These are phyloP conservation scores for Conger conger DNA, from an alignment of 2,113 vertebrate genomes.

Conservation along the genomic window DNA sequence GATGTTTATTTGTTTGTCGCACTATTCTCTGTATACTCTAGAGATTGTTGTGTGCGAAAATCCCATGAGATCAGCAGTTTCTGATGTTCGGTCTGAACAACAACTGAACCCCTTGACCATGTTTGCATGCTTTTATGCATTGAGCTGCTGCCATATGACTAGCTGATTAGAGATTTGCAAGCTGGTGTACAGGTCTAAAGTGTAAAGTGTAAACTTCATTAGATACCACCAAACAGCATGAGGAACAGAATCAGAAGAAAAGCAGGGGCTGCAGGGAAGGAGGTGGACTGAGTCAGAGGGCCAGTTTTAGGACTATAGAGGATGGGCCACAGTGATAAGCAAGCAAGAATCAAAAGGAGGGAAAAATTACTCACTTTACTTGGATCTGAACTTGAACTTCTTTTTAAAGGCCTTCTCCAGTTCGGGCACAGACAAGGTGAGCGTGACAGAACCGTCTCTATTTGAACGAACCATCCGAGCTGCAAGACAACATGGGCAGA, in stretches of 20 bases:
- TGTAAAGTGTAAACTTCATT: too few species aligned
- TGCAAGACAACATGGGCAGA: constrained; percentile 61
- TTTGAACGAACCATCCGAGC: constrained; percentile 66
- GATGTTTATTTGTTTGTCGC: too few species aligned
- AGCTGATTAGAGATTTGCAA: too few species aligned
- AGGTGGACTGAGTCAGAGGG: constrained; percentile 29
- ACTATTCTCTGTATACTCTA: too few species aligned
- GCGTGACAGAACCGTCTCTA: constrained; percentile 71
- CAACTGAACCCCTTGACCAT: too few species aligned
- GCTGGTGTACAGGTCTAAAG: too few species aligned
- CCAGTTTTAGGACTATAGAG: constrained; percentile 33
- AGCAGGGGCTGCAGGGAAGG: constrained; percentile 26
- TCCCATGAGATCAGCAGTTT: too few species aligned
- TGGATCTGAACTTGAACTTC: constrained; percentile 74
- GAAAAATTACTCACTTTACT: constrained; percentile 63
- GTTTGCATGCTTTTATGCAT: too few species aligned
- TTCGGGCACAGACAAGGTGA: constrained; percentile 74
- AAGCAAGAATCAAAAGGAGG: constrained; percentile 42
- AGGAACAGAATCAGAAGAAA: neutral
- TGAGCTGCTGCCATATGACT: too few species aligned
- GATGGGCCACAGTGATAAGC: constrained; percentile 18
- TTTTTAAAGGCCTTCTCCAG: constrained; percentile 74
- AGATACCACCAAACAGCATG: too few species aligned
- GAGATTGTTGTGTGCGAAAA: too few species aligned
- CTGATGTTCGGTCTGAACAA: too few species aligned